Percentiles rank a stretch among this genome's conserved stretches.
Conservation (phyloP, 2,888 invertebrate species). For the Ischnura elegans region DNA sequence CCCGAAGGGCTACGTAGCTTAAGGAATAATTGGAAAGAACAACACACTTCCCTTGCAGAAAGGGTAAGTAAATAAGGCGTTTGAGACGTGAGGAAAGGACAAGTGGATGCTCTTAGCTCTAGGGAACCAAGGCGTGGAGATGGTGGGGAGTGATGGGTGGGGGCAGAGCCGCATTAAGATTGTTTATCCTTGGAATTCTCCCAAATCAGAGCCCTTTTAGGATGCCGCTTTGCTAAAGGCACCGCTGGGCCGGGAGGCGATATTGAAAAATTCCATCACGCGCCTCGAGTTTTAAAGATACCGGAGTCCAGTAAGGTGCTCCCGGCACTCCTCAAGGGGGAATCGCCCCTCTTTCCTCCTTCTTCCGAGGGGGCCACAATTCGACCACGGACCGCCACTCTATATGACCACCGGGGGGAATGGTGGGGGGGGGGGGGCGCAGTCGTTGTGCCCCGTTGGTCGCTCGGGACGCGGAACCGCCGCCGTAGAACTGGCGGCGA, state of each 20-base stretch:
- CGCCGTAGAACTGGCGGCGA: neutral
- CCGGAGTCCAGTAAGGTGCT: conserved; percentile 31
- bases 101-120: neutral
- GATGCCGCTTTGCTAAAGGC: neutral
- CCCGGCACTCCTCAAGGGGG: neutral
- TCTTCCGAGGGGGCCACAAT: neutral
- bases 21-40: neutral
- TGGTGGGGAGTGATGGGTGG: neutral
- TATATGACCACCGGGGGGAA: neutral
- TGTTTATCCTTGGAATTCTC: conserved; percentile 46
- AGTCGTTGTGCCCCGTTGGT: neutral
- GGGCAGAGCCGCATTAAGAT: neutral
- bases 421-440: no score
- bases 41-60: neutral
- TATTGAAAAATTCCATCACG: conserved; percentile 35
- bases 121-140: no score
- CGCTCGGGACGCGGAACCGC: neutral
- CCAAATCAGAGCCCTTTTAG: conserved; percentile 43
- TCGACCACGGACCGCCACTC: neutral
- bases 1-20: no score
- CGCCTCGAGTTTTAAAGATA: conserved; percentile 19
- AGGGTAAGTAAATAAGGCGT: neutral
- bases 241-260: conserved; percentile 23
- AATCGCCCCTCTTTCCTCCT: neutral
- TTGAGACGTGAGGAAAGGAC: neutral